Percentiles rank a stretch among this genome's conserved stretches.
These are phyloP conservation scores for Tetheella fluctuosa DNA, from an alignment of 2,888 invertebrate genomes.

Conservation along the genomic window DNA sequence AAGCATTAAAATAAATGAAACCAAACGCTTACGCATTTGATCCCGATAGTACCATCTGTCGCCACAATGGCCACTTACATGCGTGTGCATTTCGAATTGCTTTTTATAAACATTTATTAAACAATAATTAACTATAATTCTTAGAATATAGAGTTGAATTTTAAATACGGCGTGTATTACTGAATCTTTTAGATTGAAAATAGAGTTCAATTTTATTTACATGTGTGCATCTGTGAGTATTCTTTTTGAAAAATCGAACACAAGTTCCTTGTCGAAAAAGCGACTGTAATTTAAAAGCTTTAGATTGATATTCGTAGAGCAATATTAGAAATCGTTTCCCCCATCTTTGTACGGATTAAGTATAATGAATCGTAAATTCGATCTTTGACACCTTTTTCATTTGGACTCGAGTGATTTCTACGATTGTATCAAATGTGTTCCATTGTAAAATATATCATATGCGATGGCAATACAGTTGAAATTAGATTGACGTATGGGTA, in stretches of 20 bases:
- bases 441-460: constrained; percentile 31
- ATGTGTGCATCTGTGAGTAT: neutral
- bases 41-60: constrained; percentile 75
- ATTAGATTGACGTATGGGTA: constrained; percentile 22
- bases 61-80: constrained; percentile 80
- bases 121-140: constrained; percentile 22
- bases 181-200: constrained; percentile 16
- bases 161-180: no score
- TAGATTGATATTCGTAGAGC: constrained; percentile 34
- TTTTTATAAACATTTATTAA: constrained; percentile 46
- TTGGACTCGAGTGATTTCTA: constrained; percentile 77
- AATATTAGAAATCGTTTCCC: constrained; percentile 43
- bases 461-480: constrained; percentile 24
- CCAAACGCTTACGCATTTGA: constrained; percentile 50
- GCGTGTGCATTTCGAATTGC: constrained; percentile 61
- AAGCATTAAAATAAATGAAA: constrained; percentile 34
- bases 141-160: constrained; percentile 75
- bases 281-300: rapidly evolving
- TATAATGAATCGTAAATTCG: constrained; percentile 84
- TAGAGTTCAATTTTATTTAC: constrained; percentile 16
- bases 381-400: constrained; percentile 85
- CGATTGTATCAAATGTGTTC: constrained; percentile 54
- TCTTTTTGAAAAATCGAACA: constrained; percentile 1
- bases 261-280: constrained; percentile 4
- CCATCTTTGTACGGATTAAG: constrained; percentile 78